Conservation (phyloP, 2,113 vertebrate species). For the Rhineura floridana region DNA sequence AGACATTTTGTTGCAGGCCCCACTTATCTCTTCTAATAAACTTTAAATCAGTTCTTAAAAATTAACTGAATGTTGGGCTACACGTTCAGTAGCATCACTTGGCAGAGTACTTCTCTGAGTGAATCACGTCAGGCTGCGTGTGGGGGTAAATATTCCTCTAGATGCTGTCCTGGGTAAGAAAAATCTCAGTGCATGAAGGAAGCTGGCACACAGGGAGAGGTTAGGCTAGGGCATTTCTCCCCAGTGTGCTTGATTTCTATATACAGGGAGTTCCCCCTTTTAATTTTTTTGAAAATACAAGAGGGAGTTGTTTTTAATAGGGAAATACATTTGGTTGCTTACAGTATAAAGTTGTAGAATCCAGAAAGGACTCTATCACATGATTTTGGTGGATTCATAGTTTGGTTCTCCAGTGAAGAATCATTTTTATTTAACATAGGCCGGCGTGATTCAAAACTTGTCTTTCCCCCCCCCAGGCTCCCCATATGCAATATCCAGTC, state of each 20-base stretch:
- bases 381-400: background rate
- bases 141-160: too few relatives aligned
- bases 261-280: background rate
- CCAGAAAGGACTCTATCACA: background rate
- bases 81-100: too few relatives aligned
- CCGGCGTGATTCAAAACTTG: background rate
- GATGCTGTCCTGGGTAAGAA: background rate
- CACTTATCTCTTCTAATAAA: too few relatives aligned
- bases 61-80: too few relatives aligned
- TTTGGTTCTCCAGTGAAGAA: background rate
- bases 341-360: background rate
- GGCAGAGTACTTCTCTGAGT: too few relatives aligned
- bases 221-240: background rate
- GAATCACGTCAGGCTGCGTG: too few relatives aligned
- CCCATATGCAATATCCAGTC: slow-evolving; percentile 32
- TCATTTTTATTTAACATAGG: too few relatives aligned
- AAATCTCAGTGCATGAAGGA: background rate
- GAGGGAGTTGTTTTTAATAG: background rate
- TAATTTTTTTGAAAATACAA: background rate
- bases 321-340: background rate
- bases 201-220: background rate
- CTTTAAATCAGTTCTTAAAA: too few relatives aligned
- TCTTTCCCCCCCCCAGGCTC: slow-evolving; percentile 1
- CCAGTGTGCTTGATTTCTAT: background rate
- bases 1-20: too few relatives aligned